Conservation (phyloP, 2,797 vertebrate genomes). For the Petrocephalus schoutedeni region DNA sequence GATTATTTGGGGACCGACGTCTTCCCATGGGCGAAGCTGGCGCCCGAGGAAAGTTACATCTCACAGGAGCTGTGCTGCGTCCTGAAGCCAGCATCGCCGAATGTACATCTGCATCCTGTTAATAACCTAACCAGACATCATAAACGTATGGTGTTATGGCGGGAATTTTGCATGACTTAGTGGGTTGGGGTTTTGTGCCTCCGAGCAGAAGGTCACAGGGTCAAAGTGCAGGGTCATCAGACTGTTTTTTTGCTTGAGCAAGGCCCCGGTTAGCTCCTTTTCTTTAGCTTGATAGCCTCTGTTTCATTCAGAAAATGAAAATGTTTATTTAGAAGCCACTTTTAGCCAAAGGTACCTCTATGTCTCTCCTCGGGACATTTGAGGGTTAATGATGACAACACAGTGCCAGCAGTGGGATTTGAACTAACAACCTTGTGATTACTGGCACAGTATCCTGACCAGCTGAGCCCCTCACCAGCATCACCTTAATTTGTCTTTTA, state of each 20-base stretch:
- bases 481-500: neutral
- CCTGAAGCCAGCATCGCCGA: neutral
- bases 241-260: neutral
- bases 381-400: neutral
- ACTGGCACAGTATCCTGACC: neutral
- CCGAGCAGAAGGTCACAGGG: neutral
- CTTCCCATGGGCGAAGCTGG: neutral
- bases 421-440: neutral
- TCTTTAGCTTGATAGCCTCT: neutral
- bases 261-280: neutral
- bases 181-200: neutral
- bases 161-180: neutral
- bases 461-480: neutral
- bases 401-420: neutral
- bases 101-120: neutral
- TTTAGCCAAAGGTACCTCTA: neutral
- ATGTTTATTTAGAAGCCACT: neutral
- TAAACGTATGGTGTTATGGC: neutral
- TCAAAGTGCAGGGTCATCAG: neutral
- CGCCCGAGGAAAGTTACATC: neutral
- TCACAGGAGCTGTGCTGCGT: neutral
- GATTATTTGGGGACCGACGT: slow-evolving; percentile 19
- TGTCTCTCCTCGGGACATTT: neutral
- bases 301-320: neutral
- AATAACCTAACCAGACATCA: neutral